Evolutionary conservation across 2,113 vertebrate genomes (phyloP).

Genomic region (Onychorhynchus coronatus): DNA sequence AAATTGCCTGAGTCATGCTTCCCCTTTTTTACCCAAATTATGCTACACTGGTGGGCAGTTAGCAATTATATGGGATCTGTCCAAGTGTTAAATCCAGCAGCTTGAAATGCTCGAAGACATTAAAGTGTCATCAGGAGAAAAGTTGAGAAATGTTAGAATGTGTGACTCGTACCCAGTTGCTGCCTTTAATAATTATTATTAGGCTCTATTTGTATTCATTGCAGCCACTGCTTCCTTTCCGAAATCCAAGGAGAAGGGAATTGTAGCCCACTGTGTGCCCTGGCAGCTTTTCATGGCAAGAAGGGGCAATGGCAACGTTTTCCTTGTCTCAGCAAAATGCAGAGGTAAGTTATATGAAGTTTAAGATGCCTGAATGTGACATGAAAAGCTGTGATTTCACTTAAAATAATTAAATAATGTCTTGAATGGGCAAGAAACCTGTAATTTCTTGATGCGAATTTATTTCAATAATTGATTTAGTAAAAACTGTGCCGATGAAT

Average conservation of each 20-base stretch:
- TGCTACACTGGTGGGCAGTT: neutral
- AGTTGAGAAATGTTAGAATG: neutral
- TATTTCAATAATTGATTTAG: neutral
- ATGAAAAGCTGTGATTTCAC: neutral
- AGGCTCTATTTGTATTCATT: neutral
- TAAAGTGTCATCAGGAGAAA: neutral
- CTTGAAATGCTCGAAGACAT: neutral
- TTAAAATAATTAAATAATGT: neutral
- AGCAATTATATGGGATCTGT: neutral
- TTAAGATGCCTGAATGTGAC: neutral
- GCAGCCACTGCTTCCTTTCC: neutral
- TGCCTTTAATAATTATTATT: neutral
- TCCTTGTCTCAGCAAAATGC: neutral
- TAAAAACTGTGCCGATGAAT: neutral
- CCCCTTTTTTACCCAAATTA: neutral
- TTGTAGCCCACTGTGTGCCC: neutral
- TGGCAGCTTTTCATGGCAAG: neutral
- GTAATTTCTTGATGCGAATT: neutral
- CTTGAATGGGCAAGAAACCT: neutral
- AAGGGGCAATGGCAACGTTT: neutral
- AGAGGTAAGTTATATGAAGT: neutral
- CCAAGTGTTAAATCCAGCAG: neutral
- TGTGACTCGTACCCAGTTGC: neutral
- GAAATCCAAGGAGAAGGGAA: neutral
- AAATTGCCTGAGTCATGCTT: slow-evolving; percentile 1